These are phyloP conservation scores for Drosophila albomicans DNA, from an alignment of 1,140 invertebrate species.

Conservation along the genomic window DNA sequence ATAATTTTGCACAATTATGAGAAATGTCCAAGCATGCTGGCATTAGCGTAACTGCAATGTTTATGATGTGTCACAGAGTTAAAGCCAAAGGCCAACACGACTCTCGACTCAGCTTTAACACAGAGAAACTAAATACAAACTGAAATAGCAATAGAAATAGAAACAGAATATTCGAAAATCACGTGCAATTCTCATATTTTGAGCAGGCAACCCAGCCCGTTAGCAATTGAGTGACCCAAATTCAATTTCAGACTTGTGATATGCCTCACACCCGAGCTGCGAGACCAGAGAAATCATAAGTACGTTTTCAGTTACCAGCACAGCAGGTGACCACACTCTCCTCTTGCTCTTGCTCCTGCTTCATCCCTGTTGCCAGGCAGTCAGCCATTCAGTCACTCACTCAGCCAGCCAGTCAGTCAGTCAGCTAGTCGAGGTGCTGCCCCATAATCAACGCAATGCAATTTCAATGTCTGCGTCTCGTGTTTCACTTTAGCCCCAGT, in stretches of 20 bases:
- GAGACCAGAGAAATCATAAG: conserved; percentile 57
- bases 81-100: conserved; percentile 1
- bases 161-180: conserved; percentile 16
- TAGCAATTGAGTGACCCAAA: conserved; percentile 72
- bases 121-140: not conserved
- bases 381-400: not conserved
- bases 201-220: conserved; percentile 25
- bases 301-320: conserved; percentile 80
- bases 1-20: conserved; percentile 68
- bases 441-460: conserved; percentile 79
- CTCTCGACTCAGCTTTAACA: not conserved
- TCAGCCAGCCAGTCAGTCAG: not conserved
- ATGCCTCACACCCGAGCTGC: conserved; percentile 7
- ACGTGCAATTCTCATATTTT: conserved; percentile 43
- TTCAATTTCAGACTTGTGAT: conserved; percentile 68
- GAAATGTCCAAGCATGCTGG: conserved; percentile 2
- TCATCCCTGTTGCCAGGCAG: not conserved
- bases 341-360: not conserved
- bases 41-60: conserved; percentile 30
- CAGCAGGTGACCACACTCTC: conserved; percentile 60
- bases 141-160: not conserved
- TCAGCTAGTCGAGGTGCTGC: conserved; percentile 54
- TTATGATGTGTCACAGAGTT: conserved; percentile 13
- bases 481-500: conserved; percentile 56
- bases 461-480: conserved; percentile 80